Percentiles rank a stretch among this genome's conserved stretches.
These are phyloP conservation scores for Dolomedes plantarius DNA, from an alignment of 2,888 invertebrate species.

Conservation along the genomic window DNA sequence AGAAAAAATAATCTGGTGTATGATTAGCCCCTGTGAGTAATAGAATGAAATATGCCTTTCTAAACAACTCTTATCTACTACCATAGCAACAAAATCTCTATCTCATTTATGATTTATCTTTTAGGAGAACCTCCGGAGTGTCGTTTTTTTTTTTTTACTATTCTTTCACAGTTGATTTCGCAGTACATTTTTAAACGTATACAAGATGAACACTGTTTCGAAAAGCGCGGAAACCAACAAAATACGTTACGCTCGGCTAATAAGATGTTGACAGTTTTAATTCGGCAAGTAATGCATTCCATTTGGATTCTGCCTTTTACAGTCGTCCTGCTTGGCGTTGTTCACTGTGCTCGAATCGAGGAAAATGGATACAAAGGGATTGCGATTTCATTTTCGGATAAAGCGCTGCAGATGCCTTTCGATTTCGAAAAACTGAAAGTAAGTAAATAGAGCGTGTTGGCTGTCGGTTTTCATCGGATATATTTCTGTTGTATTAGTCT, in stretches of 20 bases:
- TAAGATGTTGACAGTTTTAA: no score
- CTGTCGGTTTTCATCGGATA: no score
- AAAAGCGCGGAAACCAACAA: no score
- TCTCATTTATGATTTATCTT: constrained; percentile 48
- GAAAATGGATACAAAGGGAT: constrained; percentile 46
- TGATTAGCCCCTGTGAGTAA: neutral
- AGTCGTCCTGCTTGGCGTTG: no score
- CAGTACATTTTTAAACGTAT: neutral
- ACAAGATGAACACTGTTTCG: no score
- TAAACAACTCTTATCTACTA: constrained; percentile 33
- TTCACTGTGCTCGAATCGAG: neutral
- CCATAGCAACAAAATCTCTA: constrained; percentile 35
- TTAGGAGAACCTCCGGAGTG: neutral
- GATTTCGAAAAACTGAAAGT: constrained; percentile 40
- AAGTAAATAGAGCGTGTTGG: neutral
- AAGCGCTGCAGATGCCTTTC: neutral
- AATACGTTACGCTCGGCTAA: no score
- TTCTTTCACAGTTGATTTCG: neutral
- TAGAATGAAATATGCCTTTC: neutral
- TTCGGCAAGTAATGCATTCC: no score
- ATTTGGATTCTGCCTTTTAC: no score
- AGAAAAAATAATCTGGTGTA: no score
- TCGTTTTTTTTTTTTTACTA: neutral
- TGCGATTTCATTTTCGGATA: constrained; percentile 38
- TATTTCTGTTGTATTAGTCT: no score